Conservation (phyloP, 2,888 invertebrate genomes). For the Eudemis profundana region DNA sequence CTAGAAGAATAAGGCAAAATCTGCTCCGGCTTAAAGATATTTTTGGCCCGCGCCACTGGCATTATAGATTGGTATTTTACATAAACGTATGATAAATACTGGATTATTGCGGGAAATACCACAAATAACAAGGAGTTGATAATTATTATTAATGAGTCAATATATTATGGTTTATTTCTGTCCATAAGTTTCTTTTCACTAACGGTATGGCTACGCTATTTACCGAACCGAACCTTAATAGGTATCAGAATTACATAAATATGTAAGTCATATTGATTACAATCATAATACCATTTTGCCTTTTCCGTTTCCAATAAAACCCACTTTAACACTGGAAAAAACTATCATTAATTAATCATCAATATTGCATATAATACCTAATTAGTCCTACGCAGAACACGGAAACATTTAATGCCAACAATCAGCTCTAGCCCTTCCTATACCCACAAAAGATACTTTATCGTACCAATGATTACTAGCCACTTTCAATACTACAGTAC, state of each 20-base stretch:
- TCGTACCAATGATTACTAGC: constrained; percentile 54
- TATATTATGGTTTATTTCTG: too few species aligned
- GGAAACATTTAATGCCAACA: constrained; percentile 33
- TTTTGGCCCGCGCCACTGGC: too few species aligned
- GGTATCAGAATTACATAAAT: background rate
- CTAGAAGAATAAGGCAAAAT: too few species aligned
- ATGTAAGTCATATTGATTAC: constrained; percentile 1
- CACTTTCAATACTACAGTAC: constrained; percentile 66
- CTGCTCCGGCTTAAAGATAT: too few species aligned
- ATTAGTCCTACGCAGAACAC: constrained; percentile 30
- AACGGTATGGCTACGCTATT: too few species aligned
- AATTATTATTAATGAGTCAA: too few species aligned
- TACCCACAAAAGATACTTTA: constrained; percentile 43
- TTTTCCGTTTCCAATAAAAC: background rate
- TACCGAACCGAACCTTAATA: background rate
- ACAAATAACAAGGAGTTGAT: too few species aligned
- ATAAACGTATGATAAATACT: too few species aligned
- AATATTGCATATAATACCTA: constrained; percentile 37
- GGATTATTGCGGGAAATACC: too few species aligned
- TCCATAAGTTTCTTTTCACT: background rate
- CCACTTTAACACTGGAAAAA: background rate
- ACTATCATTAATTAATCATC: constrained; percentile 5
- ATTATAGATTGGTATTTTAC: too few species aligned
- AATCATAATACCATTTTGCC: background rate
- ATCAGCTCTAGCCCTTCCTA: constrained; percentile 39